Evolutionary conservation across 2,888 invertebrate genomes (phyloP), one percentile per base, ranked within the genome.

Genomic region (Aporophyla lueneburgensis): DNA sequence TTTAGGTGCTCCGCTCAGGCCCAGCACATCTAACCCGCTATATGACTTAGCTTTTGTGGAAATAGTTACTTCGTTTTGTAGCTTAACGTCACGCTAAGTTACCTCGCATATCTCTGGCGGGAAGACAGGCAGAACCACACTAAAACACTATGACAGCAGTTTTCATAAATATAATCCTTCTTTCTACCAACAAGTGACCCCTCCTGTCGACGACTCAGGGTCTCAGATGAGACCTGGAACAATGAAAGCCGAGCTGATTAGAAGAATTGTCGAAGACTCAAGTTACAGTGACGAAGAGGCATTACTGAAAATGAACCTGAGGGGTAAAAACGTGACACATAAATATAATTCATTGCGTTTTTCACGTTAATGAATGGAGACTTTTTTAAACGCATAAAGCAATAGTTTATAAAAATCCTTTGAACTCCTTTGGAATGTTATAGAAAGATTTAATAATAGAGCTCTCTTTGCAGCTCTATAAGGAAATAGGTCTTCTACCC

Each of bases 231-330:
- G 19, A 46, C 16, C 24, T 24, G n/a, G 16, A 46, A 19, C 16
- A 63, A 63, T 24, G 10, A 63, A 63, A 46, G 10, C 24, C 46
- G 6, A 63, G 10, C 19, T 63, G 19, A 24, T 63, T 19, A 63
- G 63, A 24, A 63, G 19, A 24, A 19, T 63, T 6, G 24, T 24
- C 10, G 43, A 63, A 43, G 43, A 43, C 16, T 63, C 63, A 2
- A 63, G 63, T n/a, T 63, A 63, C 16, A 63, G 43, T 46, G 43
- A 63, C 9, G 43, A 43, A 63, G 63, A 63, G 46, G 43, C 10
- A 19, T 46, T 43, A 16, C 43, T 43, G 10, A 63, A 62, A 40
- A 3, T 9, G 2, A 43, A 24, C 10, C 63, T 43, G 43, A 4
- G 4, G 14, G 27, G 5, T n/a, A 12, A 14, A 12, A 21, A 21